A percentile compares a stretch with the other conserved stretches of the same genome.
These are phyloP conservation scores for Orientallactaga bullata DNA, from an alignment of 2,113 vertebrate genomes.

Conservation along the genomic window DNA sequence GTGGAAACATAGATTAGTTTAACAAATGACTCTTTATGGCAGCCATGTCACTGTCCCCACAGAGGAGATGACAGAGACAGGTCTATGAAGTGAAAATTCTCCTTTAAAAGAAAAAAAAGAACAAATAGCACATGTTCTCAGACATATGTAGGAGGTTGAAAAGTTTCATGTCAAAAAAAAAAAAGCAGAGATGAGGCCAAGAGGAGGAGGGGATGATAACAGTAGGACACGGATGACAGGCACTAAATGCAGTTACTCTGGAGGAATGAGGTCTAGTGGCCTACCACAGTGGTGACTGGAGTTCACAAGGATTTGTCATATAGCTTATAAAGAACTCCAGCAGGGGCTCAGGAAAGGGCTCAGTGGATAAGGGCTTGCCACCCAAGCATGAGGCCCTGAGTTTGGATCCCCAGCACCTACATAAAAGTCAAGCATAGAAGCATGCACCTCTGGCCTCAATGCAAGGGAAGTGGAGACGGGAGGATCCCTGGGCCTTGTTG, in stretches of 20 bases:
- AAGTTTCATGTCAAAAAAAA: background rate
- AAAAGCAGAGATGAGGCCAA: background rate
- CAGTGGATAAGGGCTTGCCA: no score
- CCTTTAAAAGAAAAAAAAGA: background rate
- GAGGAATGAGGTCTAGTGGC: background rate
- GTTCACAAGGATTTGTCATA: no score
- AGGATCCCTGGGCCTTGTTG: no score
- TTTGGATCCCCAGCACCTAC: no score
- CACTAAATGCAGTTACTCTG: background rate
- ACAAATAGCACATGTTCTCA: background rate
- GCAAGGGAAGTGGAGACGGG: no score
- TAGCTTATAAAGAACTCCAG: background rate
- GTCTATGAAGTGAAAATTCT: conserved; percentile 13
- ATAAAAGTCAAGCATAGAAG: no score
- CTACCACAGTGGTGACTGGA: background rate
- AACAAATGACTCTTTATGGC: conserved; percentile 85
- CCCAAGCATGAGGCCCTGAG: no score
- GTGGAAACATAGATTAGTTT: conserved; percentile 86
- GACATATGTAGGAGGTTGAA: background rate
- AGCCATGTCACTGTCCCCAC: conserved; percentile 33
- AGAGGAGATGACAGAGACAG: conserved; percentile 22
- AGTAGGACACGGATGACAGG: background rate
- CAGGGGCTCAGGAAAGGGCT: no score
- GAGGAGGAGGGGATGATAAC: background rate
- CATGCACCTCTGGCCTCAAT: no score